Evolutionary conservation across 1,140 invertebrate genomes (phyloP).

Genomic region (Euborellia annulipes): DNA sequence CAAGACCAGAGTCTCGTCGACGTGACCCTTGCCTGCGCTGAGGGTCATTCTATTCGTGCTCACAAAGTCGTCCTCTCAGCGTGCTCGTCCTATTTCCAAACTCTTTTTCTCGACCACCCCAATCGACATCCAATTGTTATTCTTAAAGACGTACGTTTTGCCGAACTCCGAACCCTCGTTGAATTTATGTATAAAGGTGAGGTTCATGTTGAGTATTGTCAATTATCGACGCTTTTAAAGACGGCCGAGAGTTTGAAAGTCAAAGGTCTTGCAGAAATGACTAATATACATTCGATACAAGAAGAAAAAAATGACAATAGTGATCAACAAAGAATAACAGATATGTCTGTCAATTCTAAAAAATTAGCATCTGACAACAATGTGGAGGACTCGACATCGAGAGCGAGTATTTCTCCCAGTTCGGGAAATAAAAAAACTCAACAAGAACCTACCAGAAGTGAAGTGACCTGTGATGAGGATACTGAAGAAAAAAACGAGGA

Average conservation of each 20-base stretch:
- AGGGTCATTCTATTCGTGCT: conserved; percentile 82
- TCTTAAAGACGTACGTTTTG: conserved; percentile 79
- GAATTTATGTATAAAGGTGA: conserved; percentile 96
- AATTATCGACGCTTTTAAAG: conserved; percentile 75
- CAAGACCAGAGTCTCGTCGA: conserved; percentile 88
- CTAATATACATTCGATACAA: conserved; percentile 42
- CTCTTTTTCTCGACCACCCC: conserved; percentile 74
- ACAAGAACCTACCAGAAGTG: too few species aligned
- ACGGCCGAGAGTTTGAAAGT: conserved; percentile 85
- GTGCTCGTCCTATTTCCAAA: conserved; percentile 88
- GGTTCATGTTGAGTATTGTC: conserved; percentile 85
- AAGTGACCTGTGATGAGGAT: too few species aligned
- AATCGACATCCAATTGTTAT: conserved; percentile 85
- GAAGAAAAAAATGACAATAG: conserved; percentile 7
- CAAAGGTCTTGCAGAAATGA: conserved; percentile 83
- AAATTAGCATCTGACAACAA: too few species aligned
- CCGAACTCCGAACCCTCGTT: conserved; percentile 75
- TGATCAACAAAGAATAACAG: neutral
- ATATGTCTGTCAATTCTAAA: too few species aligned
- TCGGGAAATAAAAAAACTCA: too few species aligned
- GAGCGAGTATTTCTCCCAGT: too few species aligned
- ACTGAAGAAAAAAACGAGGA: too few species aligned
- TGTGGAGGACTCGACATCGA: too few species aligned
- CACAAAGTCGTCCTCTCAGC: conserved; percentile 90
- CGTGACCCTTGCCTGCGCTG: conserved; percentile 86